phyloP scores from a whole-genome alignment of 2,888 invertebrate genomes.

The Scaptomyza flava region DNA sequence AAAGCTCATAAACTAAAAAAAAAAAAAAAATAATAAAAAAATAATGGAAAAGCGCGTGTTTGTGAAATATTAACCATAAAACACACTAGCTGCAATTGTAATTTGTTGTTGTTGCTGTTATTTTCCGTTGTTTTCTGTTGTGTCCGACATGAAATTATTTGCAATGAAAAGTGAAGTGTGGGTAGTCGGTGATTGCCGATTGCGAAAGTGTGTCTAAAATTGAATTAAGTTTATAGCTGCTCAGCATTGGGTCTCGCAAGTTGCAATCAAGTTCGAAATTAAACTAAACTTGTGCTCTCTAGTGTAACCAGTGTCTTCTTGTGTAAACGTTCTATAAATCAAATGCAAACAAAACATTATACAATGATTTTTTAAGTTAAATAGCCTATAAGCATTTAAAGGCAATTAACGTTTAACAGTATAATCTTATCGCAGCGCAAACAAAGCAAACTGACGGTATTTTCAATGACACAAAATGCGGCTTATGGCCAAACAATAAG shows the following conservation, averaged over 20 bases:
- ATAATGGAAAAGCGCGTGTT: slow-evolving; percentile 65
- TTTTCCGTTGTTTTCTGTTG: slow-evolving; percentile 9
- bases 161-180: slow-evolving; percentile 72
- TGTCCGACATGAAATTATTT: slow-evolving; percentile 25
- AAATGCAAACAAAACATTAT: slow-evolving; percentile 21
- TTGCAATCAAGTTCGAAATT: not conserved
- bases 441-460: slow-evolving; percentile 25
- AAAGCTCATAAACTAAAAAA: slow-evolving; percentile 8
- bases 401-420: slow-evolving; percentile 7
- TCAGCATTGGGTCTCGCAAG: slow-evolving; percentile 1
- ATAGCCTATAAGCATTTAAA: not conserved
- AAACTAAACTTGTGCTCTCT: too few relatives aligned
- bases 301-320: not conserved
- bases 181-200: slow-evolving; percentile 34
- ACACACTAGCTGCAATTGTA: slow-evolving; percentile 33
- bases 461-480: slow-evolving; percentile 46
- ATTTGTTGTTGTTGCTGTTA: slow-evolving; percentile 7
- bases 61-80: slow-evolving; percentile 59
- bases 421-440: slow-evolving; percentile 53
- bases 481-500: slow-evolving; percentile 45
- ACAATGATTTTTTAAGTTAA: slow-evolving; percentile 3
- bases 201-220: slow-evolving; percentile 73
- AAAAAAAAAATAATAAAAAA: not conserved
- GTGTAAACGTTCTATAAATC: not conserved
- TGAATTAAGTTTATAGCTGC: slow-evolving; percentile 19